Evolutionary conservation across 2,888 invertebrate genomes (phyloP).

Genomic region (Heliconius erato): DNA sequence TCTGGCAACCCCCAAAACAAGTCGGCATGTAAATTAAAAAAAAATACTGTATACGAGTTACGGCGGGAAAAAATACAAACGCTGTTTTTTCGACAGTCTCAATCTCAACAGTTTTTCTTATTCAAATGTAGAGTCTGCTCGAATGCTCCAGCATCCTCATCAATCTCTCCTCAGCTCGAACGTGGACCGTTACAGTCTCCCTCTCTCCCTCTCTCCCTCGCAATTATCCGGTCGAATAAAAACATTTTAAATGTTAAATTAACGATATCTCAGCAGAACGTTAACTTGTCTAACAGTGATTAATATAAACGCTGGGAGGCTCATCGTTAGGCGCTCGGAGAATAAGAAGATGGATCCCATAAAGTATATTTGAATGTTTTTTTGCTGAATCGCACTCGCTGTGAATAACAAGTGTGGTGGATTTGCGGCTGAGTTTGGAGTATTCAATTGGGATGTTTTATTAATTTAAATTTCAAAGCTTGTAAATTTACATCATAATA

Average conservation of each 20-base stretch:
- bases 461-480: not conserved
- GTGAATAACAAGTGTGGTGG: conserved; percentile 17
- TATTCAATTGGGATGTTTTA: conserved; percentile 7
- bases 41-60: conserved; percentile 62
- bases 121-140: conserved; percentile 79
- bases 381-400: not conserved
- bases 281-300: conserved; percentile 80
- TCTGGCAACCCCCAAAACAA: conserved; percentile 19
- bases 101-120: conserved; percentile 78
- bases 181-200: conserved; percentile 79
- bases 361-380: conserved; percentile 28
- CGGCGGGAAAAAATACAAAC: conserved; percentile 56
- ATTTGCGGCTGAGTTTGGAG: not conserved
- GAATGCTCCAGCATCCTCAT: conserved; percentile 79
- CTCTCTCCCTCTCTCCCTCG: conserved; percentile 68
- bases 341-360: conserved; percentile 19
- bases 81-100: conserved; percentile 72
- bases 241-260: conserved; percentile 85
- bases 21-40: conserved; percentile 43
- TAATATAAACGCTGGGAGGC: conserved; percentile 65
- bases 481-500: too few species aligned
- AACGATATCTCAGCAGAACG: conserved; percentile 81
- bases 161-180: conserved; percentile 80
- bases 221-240: conserved; percentile 85
- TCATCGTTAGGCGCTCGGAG: conserved; percentile 63